Base-by-base conservation (phyloP, 2,888 invertebrate genomes). In the Pollenia angustigena region DNA sequence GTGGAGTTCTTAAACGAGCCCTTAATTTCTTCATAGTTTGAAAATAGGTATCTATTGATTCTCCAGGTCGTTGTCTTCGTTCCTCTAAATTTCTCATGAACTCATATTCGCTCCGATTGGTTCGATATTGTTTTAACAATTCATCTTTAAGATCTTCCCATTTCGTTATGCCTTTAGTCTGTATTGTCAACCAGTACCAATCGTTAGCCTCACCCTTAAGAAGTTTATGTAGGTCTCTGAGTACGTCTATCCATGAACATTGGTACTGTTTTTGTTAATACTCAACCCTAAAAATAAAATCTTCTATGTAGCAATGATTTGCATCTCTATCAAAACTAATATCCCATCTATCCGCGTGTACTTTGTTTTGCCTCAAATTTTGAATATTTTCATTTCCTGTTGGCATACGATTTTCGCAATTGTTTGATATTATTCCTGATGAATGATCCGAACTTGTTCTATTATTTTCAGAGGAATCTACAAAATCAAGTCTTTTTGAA, bases 21-120 rank as follows among this genome's bases (percentile, higher is more conserved):
- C 52, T 52, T n/a, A n/a, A n/a, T n/a, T 14, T 52, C 52, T n/a
- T n/a, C 52, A 52, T 52, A 7, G 52, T n/a, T n/a, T 12, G 52
- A 52, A 52, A 16, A 56, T 11, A 56, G 18, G 10, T 18, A 9
- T 71, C 54, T 32, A 56, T 23, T 14, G 42, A 14, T n/a, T 71
- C 71, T 44, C 44, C 44, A 12, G 11, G 7, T 12, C 18, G 71
- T 18, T 71, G 71, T 1, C 56, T 16, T 54, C 18, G 42, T n/a
- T 56, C 71, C 11, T 54, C 71, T 6, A 71, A 42, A 18, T 71
- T 42, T 8, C 54, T 44, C 72, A 72, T 58, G 6, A 72, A 44
- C 23, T 72, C 58, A 32, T 58, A 58, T 7, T 72, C 72, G n/a
- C 72, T 72, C 0, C 72, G 46, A 32, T 58, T 58, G 6, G 58